A percentile compares a stretch with the other conserved stretches of the same genome.
Evolutionary conservation across 2,797 vertebrate species (phyloP).

Genomic region (Strix occidentalis): DNA sequence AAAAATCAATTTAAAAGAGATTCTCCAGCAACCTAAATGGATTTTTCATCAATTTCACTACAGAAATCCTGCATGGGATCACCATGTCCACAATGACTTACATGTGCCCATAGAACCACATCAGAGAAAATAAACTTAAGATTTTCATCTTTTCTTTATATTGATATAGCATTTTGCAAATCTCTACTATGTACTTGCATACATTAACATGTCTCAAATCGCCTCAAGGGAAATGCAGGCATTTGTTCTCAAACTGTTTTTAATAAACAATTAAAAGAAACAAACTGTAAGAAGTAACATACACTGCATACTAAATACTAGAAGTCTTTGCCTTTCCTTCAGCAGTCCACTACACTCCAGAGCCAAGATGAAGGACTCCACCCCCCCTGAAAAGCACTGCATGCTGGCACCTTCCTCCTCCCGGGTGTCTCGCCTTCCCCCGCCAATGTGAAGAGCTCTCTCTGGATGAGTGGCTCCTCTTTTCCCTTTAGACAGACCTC

Average conservation of each 20-base stretch:
- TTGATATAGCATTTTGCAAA: background rate
- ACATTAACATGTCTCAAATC: rapidly evolving
- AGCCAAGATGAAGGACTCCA: background rate
- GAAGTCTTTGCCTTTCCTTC: background rate
- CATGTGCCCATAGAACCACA: rapidly evolving
- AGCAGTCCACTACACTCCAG: background rate
- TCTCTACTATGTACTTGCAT: background rate
- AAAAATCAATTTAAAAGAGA: background rate
- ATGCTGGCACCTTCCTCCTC: background rate
- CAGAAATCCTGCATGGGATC: background rate
- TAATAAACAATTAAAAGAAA: background rate
- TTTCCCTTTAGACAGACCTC: background rate
- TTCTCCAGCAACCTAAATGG: background rate
- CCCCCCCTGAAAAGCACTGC: background rate
- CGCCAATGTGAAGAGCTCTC: background rate
- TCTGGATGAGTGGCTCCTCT: background rate
- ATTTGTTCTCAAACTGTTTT: background rate
- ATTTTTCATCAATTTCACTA: background rate
- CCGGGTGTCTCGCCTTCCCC: background rate
- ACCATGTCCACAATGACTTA: background rate
- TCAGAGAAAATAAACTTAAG: background rate
- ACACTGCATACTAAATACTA: rapidly evolving
- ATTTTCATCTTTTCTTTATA: background rate
- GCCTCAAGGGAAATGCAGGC: background rate
- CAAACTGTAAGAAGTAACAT: background rate